These are phyloP conservation scores for Phlogophora meticulosa DNA, from an alignment of 2,888 invertebrate genomes.

Conservation along the genomic window DNA sequence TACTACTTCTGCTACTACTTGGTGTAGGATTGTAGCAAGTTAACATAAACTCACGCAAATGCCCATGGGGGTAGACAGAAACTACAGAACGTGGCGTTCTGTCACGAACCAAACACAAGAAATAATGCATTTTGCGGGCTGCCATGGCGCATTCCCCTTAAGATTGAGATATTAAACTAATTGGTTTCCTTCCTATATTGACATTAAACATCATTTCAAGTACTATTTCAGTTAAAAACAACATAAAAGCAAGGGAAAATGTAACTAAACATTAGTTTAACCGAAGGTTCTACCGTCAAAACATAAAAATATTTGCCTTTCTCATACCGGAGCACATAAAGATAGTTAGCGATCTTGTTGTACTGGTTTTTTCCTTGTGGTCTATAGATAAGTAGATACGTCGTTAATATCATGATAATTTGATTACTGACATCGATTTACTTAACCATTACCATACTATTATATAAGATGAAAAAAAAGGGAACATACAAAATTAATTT, in stretches of 20 bases:
- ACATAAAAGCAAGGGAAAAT: conserved; percentile 39
- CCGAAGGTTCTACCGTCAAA: conserved; percentile 35
- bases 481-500: background rate
- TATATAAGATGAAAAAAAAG: background rate
- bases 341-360: conserved; percentile 43
- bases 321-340: conserved; percentile 30
- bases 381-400: conserved; percentile 13
- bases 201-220: conserved; percentile 10
- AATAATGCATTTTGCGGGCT: too few relatives aligned
- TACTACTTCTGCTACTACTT: too few relatives aligned
- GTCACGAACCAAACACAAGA: too few relatives aligned
- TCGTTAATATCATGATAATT: conserved; percentile 22
- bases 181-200: conserved; percentile 23
- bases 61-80: too few relatives aligned
- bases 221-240: background rate
- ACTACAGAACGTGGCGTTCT: too few relatives aligned
- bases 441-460: background rate
- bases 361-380: conserved; percentile 44
- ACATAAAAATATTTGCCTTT: conserved; percentile 57
- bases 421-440: conserved; percentile 5
- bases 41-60: too few relatives aligned
- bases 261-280: conserved; percentile 38
- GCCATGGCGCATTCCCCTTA: too few relatives aligned
- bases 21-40: too few relatives aligned
- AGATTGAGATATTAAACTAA: background rate